Evolutionary conservation across 2,113 vertebrate species (phyloP).

Genomic region (Benitochromis conjunctus): DNA sequence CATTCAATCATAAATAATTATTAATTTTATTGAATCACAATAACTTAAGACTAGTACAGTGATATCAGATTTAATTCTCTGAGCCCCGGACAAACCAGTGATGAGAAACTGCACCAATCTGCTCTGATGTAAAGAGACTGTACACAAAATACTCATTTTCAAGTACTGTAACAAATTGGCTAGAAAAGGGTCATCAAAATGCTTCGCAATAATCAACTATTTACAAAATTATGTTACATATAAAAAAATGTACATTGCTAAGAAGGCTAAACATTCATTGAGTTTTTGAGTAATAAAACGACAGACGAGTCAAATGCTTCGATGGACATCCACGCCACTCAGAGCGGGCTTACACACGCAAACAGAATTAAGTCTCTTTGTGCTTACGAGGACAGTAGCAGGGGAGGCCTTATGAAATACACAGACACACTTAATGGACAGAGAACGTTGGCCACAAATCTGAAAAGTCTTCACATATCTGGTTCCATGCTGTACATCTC

Average conservation of each 20-base stretch:
- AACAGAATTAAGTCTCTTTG: constrained; percentile 68
- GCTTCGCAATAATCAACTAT: constrained; percentile 89
- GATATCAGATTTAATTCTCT: constrained; percentile 83
- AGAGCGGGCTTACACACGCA: constrained; percentile 60
- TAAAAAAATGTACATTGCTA: constrained; percentile 87
- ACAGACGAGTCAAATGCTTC: constrained; percentile 72
- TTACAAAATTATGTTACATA: constrained; percentile 90
- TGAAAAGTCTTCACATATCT: constrained; percentile 57
- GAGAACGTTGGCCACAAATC: constrained; percentile 52
- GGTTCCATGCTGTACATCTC: constrained; percentile 71
- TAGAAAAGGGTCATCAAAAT: constrained; percentile 95
- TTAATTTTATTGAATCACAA: constrained; percentile 97
- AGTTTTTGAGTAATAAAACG: constrained; percentile 72
- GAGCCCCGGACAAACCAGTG: constrained; percentile 76
- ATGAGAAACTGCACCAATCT: constrained; percentile 77
- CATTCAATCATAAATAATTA: constrained; percentile 86
- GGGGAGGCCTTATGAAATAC: constrained; percentile 67
- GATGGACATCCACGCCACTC: constrained; percentile 21
- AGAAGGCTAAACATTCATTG: constrained; percentile 79
- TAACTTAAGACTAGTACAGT: constrained; percentile 99
- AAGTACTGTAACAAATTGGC: constrained; percentile 94
- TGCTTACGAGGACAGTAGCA: constrained; percentile 73
- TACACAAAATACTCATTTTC: constrained; percentile 94
- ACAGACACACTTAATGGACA: constrained; percentile 51
- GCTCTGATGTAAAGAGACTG: constrained; percentile 82